phyloP scores from a whole-genome alignment of 30 jellyfish, hydroid and myxozoan genomes.

The Turritopsis rubra region DNA sequence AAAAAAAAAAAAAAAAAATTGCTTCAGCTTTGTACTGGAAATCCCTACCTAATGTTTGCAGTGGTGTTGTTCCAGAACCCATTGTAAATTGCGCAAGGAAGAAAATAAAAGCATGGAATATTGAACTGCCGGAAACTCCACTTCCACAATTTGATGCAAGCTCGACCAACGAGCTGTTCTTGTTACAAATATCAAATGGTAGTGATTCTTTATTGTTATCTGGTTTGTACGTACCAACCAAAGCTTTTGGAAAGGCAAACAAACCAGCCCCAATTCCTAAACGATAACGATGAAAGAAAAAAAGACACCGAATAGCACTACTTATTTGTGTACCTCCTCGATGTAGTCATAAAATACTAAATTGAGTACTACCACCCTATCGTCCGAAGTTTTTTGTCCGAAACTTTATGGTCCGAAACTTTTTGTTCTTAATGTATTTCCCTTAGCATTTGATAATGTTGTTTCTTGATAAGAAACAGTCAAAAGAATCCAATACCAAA shows the following conservation, averaged over 20 bases:
- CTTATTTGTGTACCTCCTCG: too few relatives aligned
- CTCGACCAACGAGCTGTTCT: constrained; percentile 4
- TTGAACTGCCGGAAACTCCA: constrained; percentile 21
- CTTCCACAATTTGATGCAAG: not conserved
- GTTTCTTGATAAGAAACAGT: too few relatives aligned
- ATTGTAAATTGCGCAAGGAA: constrained; percentile 55
- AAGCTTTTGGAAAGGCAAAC: constrained; percentile 69
- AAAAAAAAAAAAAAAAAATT: too few relatives aligned
- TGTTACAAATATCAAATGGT: constrained; percentile 25
- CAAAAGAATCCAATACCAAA: too few relatives aligned
- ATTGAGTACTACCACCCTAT: too few relatives aligned
- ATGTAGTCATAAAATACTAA: too few relatives aligned
- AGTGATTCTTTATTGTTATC: constrained; percentile 15
- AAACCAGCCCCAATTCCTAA: constrained; percentile 80
- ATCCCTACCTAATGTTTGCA: constrained; percentile 52
- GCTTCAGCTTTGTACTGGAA: not conserved
- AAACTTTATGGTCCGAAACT: too few relatives aligned
- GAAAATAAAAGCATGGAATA: constrained; percentile 30
- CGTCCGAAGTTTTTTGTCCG: too few relatives aligned
- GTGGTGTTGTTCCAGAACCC: constrained; percentile 87
- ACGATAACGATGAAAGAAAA: not conserved
- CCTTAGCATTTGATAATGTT: too few relatives aligned
- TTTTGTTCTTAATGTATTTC: too few relatives aligned
- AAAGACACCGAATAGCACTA: too few relatives aligned
- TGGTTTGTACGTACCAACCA: constrained; percentile 58